These are phyloP conservation scores for Tenrec ecaudatus DNA, from an alignment of 2,113 vertebrate species.

Conservation along the genomic window DNA sequence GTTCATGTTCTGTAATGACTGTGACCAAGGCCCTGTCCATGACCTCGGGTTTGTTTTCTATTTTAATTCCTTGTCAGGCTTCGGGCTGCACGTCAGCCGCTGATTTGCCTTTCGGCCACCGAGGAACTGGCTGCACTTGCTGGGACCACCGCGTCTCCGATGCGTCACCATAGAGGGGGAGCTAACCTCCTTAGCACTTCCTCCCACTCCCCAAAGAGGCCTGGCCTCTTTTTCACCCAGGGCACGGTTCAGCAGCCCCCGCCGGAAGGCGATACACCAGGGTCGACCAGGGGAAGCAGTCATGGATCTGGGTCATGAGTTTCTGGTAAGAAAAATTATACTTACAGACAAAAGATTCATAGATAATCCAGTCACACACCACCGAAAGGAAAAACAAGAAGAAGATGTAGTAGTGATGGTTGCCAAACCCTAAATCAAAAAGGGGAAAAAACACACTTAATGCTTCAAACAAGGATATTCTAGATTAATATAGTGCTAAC, in stretches of 20 bases:
- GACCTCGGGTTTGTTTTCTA: not conserved
- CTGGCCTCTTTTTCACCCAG: not conserved
- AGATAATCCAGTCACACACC: slow-evolving; percentile 90
- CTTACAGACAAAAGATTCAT: slow-evolving; percentile 92
- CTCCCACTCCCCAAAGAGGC: not conserved
- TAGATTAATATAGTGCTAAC: slow-evolving; percentile 24
- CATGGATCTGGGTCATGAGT: not conserved
- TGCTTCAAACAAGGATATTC: slow-evolving; percentile 45
- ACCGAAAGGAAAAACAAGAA: slow-evolving; percentile 90
- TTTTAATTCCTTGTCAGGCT: slow-evolving; percentile 15
- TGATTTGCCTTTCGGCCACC: slow-evolving; percentile 18
- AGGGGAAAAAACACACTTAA: not conserved
- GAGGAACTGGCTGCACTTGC: not conserved
- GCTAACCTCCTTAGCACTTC: slow-evolving; percentile 14
- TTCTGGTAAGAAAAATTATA: slow-evolving; percentile 75
- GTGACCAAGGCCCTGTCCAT: not conserved
- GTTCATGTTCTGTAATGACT: not conserved
- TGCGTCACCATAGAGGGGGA: slow-evolving; percentile 14
- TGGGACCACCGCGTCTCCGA: not conserved
- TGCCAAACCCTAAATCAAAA: slow-evolving; percentile 91
- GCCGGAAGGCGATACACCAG: not conserved
- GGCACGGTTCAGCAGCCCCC: not conserved
- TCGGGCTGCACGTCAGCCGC: not conserved
- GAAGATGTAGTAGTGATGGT: slow-evolving; percentile 93
- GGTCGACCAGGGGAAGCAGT: not conserved